Conservation (phyloP, 2,113 vertebrate genomes). For the Ariopsis seemanni region DNA sequence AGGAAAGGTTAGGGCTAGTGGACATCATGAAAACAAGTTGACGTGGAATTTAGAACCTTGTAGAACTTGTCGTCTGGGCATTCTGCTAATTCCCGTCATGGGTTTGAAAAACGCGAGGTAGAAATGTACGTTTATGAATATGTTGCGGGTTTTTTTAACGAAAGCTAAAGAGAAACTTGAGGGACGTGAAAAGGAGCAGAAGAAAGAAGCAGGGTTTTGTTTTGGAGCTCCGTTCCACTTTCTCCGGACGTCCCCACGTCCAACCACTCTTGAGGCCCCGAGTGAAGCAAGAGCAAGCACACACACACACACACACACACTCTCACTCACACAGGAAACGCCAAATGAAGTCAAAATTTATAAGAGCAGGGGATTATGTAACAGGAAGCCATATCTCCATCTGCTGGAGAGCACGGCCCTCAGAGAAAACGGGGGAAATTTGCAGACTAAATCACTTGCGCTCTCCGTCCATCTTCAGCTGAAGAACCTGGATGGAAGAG, state of each 20-base stretch:
- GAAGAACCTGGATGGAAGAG: background rate
- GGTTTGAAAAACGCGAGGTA: no score
- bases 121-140: no score
- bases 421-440: conserved; percentile 64
- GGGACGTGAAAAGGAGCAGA: background rate
- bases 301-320: conserved; percentile 38
- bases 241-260: background rate
- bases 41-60: no score
- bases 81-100: no score
- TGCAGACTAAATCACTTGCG: conserved; percentile 65
- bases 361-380: conserved; percentile 55
- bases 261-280: conserved; percentile 13
- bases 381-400: conserved; percentile 62
- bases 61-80: no score
- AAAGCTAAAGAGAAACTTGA: no score
- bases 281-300: conserved; percentile 1
- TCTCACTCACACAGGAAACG: conserved; percentile 20
- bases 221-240: background rate
- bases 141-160: no score
- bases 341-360: conserved; percentile 54
- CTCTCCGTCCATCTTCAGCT: conserved; percentile 60
- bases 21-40: no score
- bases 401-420: conserved; percentile 61
- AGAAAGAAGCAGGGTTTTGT: background rate
- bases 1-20: background rate